Base-by-base conservation (phyloP, 1,140 invertebrate genomes). In the Bombus sibiricus region DNA sequence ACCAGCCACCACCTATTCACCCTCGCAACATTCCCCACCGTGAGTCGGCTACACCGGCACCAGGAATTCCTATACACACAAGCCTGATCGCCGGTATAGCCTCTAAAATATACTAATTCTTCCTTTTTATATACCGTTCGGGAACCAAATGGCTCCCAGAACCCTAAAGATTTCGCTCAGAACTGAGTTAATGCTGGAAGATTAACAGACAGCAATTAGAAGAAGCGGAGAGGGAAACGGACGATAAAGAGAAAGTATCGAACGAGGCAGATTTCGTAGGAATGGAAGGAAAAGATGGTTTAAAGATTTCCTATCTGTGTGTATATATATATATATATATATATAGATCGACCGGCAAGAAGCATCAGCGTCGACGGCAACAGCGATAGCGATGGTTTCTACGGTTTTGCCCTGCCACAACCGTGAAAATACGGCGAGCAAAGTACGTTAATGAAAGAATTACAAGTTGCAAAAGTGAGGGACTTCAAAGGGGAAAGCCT, bases 401-500 rank as follows among this genome's bases (percentile, higher is more conserved):
- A 47, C 69, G 79, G 88, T 69, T 90, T 85, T 82, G 64, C 75
- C 22, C 59, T n/a, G 83, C 80, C 82, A 74, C 81, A 77, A 90
- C 87, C 85, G 83, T 76, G 83, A 88, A 91, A 90, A 89, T 88
- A 90, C 81, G 73, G 75, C 69, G 34, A 75, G 81, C 64, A 69
- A 89, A 86, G 87, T 89, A 89, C 88, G 85, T 89, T 89, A 89
- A 89, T 89, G 88, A 90, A 91, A 90, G 89, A 91, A 88, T 90
- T 90, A 90, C 86, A 90, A 90, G 89, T 91, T 90, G 86, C 83
- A 90, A 84, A 90, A 90, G 89, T 86, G 87, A 81, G 86, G 59
- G 86, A 89, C 89, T 87, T 91, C 91, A 88, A 92, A 92, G 91
- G 85, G 84, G 85, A 89, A 90, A 92, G 90, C 88, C 85, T 91